These are phyloP conservation scores for Heliconius nattereri DNA, from an alignment of 1,140 invertebrate species.

Conservation along the genomic window DNA sequence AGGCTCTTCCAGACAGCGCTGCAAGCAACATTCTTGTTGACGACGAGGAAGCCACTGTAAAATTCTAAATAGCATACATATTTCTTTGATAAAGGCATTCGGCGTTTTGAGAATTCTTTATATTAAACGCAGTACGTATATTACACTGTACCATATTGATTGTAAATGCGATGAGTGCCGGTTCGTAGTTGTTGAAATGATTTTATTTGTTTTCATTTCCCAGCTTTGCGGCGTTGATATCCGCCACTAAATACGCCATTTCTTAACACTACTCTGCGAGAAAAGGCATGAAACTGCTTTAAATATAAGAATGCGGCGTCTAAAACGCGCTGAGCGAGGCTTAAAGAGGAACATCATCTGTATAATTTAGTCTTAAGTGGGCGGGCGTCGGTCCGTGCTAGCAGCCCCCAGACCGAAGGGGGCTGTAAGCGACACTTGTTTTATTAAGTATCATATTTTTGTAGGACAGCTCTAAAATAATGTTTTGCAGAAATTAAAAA, in stretches of 20 bases:
- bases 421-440: slow-evolving; percentile 16
- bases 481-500: slow-evolving; percentile 13
- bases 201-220: too few relatives aligned
- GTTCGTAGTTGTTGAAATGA: too few relatives aligned
- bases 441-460: slow-evolving; percentile 20
- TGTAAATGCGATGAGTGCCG: too few relatives aligned
- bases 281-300: too few relatives aligned
- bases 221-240: too few relatives aligned
- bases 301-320: slow-evolving; percentile 15
- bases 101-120: slow-evolving; percentile 31
- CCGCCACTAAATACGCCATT: too few relatives aligned
- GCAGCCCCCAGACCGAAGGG: slow-evolving; percentile 5
- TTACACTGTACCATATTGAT: background rate
- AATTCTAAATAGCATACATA: slow-evolving; percentile 30
- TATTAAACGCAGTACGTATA: background rate
- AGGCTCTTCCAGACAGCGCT: slow-evolving; percentile 12
- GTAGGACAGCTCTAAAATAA: slow-evolving; percentile 9
- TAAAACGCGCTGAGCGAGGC: slow-evolving; percentile 33
- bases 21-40: slow-evolving; percentile 6
- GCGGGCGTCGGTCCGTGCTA: slow-evolving; percentile 34
- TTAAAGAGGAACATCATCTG: slow-evolving; percentile 36
- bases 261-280: background rate
- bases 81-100: slow-evolving; percentile 31
- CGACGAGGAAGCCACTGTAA: slow-evolving; percentile 11
- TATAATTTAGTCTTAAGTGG: slow-evolving; percentile 46